Percentiles rank a stretch among this genome's conserved stretches.
phyloP scores from a whole-genome alignment of 53 echinoderm and acorn worm species.

The Paracentrotus lividus region DNA sequence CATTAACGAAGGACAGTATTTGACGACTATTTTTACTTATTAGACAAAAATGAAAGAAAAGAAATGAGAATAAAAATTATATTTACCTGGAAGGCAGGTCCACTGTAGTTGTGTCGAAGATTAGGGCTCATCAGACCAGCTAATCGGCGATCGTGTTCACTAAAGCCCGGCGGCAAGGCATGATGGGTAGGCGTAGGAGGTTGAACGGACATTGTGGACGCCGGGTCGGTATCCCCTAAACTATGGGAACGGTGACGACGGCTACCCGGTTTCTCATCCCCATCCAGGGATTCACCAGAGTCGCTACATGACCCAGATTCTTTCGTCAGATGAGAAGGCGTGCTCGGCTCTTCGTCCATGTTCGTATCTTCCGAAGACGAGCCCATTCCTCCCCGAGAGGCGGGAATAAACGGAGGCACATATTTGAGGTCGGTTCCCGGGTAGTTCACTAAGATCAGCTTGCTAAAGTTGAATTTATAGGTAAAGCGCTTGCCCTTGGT shows the following conservation, averaged over 20 bases:
- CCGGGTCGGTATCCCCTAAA: conserved; percentile 79
- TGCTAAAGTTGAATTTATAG: conserved; percentile 99
- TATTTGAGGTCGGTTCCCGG: conserved; percentile 95
- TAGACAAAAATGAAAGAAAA: not conserved
- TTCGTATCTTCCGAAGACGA: conserved; percentile 80
- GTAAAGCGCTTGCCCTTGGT: conserved; percentile 99
- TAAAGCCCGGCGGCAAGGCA: conserved; percentile 33
- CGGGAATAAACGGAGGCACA: conserved; percentile 84
- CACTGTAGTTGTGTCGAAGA: conserved; percentile 69
- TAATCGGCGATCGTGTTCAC: conserved; percentile 66
- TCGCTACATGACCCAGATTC: conserved; percentile 87
- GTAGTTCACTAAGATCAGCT: conserved; percentile 96
- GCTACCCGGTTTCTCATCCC: conserved; percentile 76
- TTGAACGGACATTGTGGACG: conserved; percentile 54
- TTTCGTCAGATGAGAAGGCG: conserved; percentile 75
- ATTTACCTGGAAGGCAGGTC: conserved; percentile 62
- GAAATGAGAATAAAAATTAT: not conserved
- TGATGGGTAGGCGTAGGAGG: conserved; percentile 69
- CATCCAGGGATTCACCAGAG: conserved; percentile 88
- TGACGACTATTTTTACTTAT: too few species aligned
- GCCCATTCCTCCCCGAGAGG: conserved; percentile 74
- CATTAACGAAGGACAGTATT: too few species aligned
- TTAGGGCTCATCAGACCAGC: conserved; percentile 69
- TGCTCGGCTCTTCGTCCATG: conserved; percentile 77
- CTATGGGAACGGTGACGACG: conserved; percentile 90